Conservation (phyloP, 2,113 vertebrate genomes). For the Pardalotus punctatus region DNA sequence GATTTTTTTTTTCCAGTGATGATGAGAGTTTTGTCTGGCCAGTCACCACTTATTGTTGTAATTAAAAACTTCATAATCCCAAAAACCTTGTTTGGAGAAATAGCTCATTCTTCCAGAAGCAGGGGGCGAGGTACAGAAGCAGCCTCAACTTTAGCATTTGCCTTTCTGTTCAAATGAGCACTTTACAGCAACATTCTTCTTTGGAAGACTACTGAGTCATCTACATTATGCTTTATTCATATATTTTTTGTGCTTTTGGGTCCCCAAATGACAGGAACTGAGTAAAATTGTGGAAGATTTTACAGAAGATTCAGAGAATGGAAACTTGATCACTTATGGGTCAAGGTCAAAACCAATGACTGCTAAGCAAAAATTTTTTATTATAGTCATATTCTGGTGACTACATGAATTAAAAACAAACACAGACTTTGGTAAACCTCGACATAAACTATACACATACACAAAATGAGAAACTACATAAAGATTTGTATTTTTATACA, state of each 20-base stretch:
- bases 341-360: not conserved
- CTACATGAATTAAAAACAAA: not conserved
- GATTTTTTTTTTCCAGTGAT: not conserved
- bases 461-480: not conserved
- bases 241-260: not conserved
- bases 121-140: rapidly evolving
- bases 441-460: not conserved
- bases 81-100: not conserved
- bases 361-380: not conserved
- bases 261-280: not conserved
- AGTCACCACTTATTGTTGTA: not conserved
- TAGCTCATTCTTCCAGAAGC: not conserved
- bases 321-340: not conserved
- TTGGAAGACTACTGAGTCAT: not conserved
- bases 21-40: not conserved
- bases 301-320: not conserved
- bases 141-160: not conserved
- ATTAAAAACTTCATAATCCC: not conserved
- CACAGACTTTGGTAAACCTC: not conserved
- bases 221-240: not conserved
- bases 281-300: not conserved
- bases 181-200: not conserved
- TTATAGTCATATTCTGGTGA: not conserved
- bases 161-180: not conserved
- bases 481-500: not conserved